Evolutionary conservation across 2,797 vertebrate species (phyloP).

Genomic region (Pristis pectinata): DNA sequence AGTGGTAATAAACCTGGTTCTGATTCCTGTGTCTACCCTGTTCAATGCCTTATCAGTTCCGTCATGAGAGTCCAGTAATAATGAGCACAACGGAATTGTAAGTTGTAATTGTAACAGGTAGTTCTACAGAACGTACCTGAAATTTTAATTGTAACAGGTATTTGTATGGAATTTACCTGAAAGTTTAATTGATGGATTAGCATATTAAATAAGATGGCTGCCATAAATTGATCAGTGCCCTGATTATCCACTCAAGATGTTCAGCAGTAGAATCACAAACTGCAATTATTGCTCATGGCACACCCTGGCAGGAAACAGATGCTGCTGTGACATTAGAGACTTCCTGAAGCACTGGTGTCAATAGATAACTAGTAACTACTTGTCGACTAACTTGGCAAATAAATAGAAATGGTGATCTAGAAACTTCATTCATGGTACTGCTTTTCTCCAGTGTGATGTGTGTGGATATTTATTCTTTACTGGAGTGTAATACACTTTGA

Average conservation of each 20-base stretch:
- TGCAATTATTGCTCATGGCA: background rate
- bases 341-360: too few species aligned
- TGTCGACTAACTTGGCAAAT: background rate
- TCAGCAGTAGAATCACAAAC: background rate
- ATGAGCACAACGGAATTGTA: too few species aligned
- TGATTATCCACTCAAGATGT: background rate
- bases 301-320: background rate
- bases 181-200: background rate
- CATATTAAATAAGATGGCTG: conserved; percentile 14
- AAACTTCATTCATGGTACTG: background rate
- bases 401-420: background rate
- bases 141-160: too few species aligned
- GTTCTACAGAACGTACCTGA: too few species aligned
- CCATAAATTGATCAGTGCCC: background rate
- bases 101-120: too few species aligned
- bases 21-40: too few species aligned
- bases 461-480: too few species aligned
- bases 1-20: too few species aligned
- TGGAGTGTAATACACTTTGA: too few species aligned
- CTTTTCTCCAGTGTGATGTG: background rate
- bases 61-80: too few species aligned
- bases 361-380: background rate
- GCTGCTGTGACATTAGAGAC: background rate
- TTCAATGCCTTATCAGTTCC: too few species aligned
- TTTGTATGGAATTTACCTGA: too few species aligned